Evolutionary conservation across 23 tunicate genomes (phyloP).

Genomic region (Styela clava): DNA sequence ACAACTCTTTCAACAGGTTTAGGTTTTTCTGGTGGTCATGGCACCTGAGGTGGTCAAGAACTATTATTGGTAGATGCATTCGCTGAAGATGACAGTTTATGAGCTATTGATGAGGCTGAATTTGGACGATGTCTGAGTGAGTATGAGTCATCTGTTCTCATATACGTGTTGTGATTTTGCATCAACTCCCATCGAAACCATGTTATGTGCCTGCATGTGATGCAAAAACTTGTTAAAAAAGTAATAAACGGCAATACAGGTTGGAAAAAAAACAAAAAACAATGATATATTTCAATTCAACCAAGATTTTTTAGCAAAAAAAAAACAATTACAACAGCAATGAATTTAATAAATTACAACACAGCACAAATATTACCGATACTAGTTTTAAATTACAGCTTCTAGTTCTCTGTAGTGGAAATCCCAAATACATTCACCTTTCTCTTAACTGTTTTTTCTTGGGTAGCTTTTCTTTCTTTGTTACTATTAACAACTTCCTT

Average conservation of each 20-base stretch:
- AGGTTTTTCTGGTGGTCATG: constrained; percentile 49
- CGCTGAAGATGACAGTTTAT: constrained; percentile 5
- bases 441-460: not conserved
- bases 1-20: constrained; percentile 2
- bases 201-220: constrained; percentile 32
- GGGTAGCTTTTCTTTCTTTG: not conserved
- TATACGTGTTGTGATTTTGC: not conserved
- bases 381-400: not conserved
- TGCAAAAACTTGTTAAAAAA: not conserved
- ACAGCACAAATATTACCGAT: not conserved
- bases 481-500: not conserved
- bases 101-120: constrained; percentile 14
- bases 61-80: constrained; percentile 13
- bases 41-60: constrained; percentile 59
- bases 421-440: not conserved
- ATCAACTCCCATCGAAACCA: constrained; percentile 9
- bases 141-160: not conserved
- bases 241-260: too few species aligned
- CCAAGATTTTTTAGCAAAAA: too few species aligned
- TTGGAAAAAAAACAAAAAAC: too few species aligned
- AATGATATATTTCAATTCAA: not conserved
- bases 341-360: too few species aligned
- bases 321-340: too few species aligned
- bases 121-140: constrained; percentile 27
- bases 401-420: not conserved